A percentile compares a stretch with the other conserved stretches of the same genome.
phyloP scores from a whole-genome alignment of 2,113 vertebrate genomes.

The Kryptolebias marmoratus region DNA sequence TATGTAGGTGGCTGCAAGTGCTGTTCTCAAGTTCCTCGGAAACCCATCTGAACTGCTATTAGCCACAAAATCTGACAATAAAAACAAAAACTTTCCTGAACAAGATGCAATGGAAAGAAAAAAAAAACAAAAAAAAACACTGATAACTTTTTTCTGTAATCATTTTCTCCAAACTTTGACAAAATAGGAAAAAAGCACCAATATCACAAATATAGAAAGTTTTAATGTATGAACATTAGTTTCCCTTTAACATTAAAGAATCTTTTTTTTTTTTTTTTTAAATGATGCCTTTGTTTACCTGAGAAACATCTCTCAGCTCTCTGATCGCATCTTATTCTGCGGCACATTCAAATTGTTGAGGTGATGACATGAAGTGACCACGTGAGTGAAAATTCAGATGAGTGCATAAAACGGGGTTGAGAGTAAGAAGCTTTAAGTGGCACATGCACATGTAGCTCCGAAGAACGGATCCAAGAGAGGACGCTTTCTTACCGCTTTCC shows the following conservation, averaged over 20 bases:
- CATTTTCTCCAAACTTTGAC: not conserved
- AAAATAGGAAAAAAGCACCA: not conserved
- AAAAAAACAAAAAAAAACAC: not conserved
- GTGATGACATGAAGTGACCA: constrained; percentile 58
- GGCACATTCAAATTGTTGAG: constrained; percentile 35
- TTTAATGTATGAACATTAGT: constrained; percentile 12
- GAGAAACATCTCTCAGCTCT: not conserved
- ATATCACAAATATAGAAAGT: not conserved
- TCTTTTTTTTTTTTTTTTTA: not conserved
- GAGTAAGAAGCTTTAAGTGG: constrained; percentile 68
- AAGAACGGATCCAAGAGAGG: constrained; percentile 37
- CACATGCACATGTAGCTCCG: constrained; percentile 70
- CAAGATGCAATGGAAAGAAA: not conserved
- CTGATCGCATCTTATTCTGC: constrained; percentile 1
- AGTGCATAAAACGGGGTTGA: constrained; percentile 57
- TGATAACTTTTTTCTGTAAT: not conserved
- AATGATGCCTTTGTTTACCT: not conserved
- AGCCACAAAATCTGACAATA: not conserved
- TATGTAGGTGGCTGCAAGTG: constrained; percentile 24
- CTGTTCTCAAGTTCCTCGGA: constrained; percentile 22
- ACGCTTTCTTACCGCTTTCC: constrained; percentile 87
- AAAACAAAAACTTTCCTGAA: not conserved
- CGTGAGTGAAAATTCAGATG: constrained; percentile 53
- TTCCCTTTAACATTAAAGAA: constrained; percentile 37
- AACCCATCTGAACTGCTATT: constrained; percentile 29